Conservation (phyloP, 2,888 invertebrate species). For the Parnassius smintheus region DNA sequence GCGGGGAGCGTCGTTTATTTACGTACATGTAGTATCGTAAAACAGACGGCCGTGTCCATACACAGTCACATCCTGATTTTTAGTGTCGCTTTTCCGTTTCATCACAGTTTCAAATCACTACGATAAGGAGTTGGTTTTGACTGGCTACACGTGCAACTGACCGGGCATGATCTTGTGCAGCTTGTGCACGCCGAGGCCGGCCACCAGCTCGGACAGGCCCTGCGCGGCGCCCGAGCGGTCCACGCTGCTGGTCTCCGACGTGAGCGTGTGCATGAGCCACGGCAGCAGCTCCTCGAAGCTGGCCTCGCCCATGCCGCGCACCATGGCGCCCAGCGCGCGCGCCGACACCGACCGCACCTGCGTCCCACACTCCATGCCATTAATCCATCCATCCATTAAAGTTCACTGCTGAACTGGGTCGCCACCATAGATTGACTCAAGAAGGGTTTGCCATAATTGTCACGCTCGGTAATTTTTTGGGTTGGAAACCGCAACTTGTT, state of each 20-base stretch:
- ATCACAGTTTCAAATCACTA: not conserved
- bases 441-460: too few species aligned
- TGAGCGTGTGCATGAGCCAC: constrained; percentile 98
- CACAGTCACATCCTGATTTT: too few species aligned
- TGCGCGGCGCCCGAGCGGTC: constrained; percentile 98
- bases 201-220: constrained; percentile 98
- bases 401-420: too few species aligned
- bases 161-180: constrained; percentile 97
- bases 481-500: too few species aligned
- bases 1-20: too few species aligned
- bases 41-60: too few species aligned
- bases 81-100: too few species aligned
- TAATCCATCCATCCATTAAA: too few species aligned
- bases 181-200: constrained; percentile 96
- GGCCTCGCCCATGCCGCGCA: constrained; percentile 97
- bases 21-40: too few species aligned
- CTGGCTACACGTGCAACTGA: constrained; percentile 34
- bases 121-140: too few species aligned
- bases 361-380: constrained; percentile 4
- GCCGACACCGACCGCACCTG: constrained; percentile 96
- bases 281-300: constrained; percentile 98
- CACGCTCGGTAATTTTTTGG: too few species aligned
- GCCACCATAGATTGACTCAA: too few species aligned
- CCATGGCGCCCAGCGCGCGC: constrained; percentile 98
- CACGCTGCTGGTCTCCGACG: constrained; percentile 96